phyloP scores from a whole-genome alignment of 1,140 invertebrate genomes.

The Microplitis demolitor region DNA sequence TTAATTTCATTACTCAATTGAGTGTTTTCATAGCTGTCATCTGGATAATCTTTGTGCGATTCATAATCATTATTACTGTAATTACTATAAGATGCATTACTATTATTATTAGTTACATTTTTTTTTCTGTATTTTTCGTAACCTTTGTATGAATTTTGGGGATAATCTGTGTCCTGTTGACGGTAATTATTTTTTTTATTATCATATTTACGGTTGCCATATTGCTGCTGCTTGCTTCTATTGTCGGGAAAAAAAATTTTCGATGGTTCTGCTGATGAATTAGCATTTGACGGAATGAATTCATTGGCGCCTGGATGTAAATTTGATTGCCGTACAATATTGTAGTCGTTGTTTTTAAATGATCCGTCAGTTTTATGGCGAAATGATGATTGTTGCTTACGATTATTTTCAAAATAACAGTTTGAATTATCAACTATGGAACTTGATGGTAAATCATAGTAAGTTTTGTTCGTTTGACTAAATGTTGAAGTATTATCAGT shows the following conservation, averaged over 20 bases:
- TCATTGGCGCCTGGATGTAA: conserved; percentile 45
- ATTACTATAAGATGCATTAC: conserved; percentile 1
- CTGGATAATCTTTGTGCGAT: not conserved
- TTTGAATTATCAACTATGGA: not conserved
- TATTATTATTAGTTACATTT: not conserved
- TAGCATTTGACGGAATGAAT: conserved; percentile 38
- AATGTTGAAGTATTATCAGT: not conserved
- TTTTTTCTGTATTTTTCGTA: conserved; percentile 6
- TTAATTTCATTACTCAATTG: too few species aligned
- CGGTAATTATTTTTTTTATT: conserved; percentile 31
- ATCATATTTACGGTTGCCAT: conserved; percentile 32
- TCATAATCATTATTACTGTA: not conserved
- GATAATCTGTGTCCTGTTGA: conserved; percentile 12
- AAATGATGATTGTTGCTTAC: conserved; percentile 6
- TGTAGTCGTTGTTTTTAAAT: not conserved
- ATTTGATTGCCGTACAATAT: conserved; percentile 36
- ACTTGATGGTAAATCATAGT: not conserved
- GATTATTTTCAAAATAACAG: conserved; percentile 25
- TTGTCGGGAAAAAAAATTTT: conserved; percentile 36
- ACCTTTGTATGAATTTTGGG: not conserved
- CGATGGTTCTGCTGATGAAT: conserved; percentile 7
- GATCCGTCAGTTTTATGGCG: not conserved
- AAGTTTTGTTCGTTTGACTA: conserved; percentile 6
- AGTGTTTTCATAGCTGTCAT: not conserved
- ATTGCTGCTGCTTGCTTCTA: conserved; percentile 30